Evolutionary conservation across 2,888 invertebrate species (phyloP), one percentile per base, ranked within the genome.

Genomic region (Drosophila neotestacea): DNA sequence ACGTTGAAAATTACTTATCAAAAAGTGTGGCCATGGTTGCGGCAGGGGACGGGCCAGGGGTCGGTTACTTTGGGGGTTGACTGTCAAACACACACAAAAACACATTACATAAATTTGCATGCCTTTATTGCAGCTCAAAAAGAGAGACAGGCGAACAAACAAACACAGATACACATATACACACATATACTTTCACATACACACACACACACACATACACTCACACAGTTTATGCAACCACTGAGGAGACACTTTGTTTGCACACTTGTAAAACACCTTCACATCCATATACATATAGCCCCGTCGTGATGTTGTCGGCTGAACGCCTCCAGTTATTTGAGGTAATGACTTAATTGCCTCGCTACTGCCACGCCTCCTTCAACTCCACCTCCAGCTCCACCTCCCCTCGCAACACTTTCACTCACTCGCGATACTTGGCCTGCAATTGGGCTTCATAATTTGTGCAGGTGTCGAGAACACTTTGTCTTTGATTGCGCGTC

Each of bases 341-440:
- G 84, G 81, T 89, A 85, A 85, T 85, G 85, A 85, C 85, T 85
- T 85, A 85, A 85, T 85, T 85, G 85, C 86, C 89, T 66, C 61
- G 83, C 76, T 51, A 58, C 67, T 46, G 60, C 62, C 60, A 42
- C 59, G 48, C 55, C 63, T 32, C 30, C 41, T 4, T 3, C 36
- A 13, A 4, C 6, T 34, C 28, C 30, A 7, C 7, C 6, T n/a
- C 28, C 30, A 7, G 5, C 6, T n/a, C 4, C 34, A 1, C 22
- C 3, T 7, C 2, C 7, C 0, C 47, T n/a, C 7, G 28, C 50
- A 48, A 47, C 52, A 30, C 56, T 47, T 59, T 50, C 28, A 41
- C 70, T 59, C 38, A 50, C 46, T 34, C 39, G 46, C 56, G 50
- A 46, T 65, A 61, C 55, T 46, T 30, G n/a, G 36, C 30, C 65